Evolutionary conservation across 2,113 vertebrate genomes (phyloP), one percentile per base, ranked within the genome.

Genomic region (Scytalopus superciliaris): DNA sequence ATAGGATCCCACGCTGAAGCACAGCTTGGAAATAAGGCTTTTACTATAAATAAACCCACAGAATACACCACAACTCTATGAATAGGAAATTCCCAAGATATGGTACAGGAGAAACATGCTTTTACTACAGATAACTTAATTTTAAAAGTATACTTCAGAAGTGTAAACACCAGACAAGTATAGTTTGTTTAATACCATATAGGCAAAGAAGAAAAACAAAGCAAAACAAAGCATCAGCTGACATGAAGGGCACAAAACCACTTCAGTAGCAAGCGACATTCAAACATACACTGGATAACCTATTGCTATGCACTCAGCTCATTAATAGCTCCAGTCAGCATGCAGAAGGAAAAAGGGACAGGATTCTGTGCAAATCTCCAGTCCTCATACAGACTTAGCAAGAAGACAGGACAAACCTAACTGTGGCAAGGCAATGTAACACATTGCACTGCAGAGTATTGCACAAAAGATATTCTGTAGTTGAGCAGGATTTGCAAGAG

Each of bases 1-100:
- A 67, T 5, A 90, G 67, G 35, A 64, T 40, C 85, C 47, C 59
- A 52, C 69, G 66, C 53, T 22, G 53, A 93, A 86, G 59, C 64
- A 66, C 17, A 87, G 74, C 55, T 89, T 25, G 7, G 70, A 95
- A 96, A 85, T 79, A 84, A 94, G 63, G 57, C 45, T 91, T 94
- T 95, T 91, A 67, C 70, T 89, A 70, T 86, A 94, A 96, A 91
- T 84, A 90, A 96, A 39, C 55, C 39, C 56, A 59, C n/a, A 89
- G 56, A 77, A 83, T 9, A 76, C 28, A 59, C 11, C 63, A 62
- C 39, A 59, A 42, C 21, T 67, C 79, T 55, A 90, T 85, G 79
- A 89, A 74, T 11, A 92, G 39, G 31, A 91, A 94, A 94, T 90
- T 89, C 60, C 72, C 52, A 77, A 69, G 47, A 73, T 80, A 69